Conservation (phyloP, 2,888 invertebrate species). For the Graphium colonna region DNA sequence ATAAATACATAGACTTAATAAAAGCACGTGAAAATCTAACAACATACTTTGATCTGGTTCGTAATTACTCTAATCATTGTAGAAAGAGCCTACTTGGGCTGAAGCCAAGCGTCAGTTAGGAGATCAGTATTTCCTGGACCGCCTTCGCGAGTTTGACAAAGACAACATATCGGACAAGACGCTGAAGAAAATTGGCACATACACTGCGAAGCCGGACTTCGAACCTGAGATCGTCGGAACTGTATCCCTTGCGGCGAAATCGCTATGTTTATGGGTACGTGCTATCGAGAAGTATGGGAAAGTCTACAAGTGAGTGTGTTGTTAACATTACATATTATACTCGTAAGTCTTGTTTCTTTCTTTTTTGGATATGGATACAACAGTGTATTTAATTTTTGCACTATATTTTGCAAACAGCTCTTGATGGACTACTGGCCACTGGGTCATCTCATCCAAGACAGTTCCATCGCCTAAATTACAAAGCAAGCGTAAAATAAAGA, state of each 20-base stretch:
- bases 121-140: slow-evolving; percentile 87
- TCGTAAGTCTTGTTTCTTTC: not conserved
- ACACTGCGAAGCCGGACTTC: slow-evolving; percentile 90
- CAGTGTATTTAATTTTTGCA: too few relatives aligned
- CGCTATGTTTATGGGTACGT: slow-evolving; percentile 93
- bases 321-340: not conserved
- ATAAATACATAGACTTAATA: too few relatives aligned
- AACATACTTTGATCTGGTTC: too few relatives aligned
- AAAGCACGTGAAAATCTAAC: not conserved
- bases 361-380: too few relatives aligned
- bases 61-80: not conserved
- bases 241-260: slow-evolving; percentile 92
- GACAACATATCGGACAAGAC: slow-evolving; percentile 92
- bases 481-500: too few relatives aligned
- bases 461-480: too few relatives aligned
- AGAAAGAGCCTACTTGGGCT: slow-evolving; percentile 91
- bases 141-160: slow-evolving; percentile 91
- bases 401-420: too few relatives aligned
- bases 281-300: slow-evolving; percentile 95
- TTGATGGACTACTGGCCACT: too few relatives aligned
- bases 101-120: slow-evolving; percentile 93
- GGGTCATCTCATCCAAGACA: too few relatives aligned
- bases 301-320: slow-evolving; percentile 85
- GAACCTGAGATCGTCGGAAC: slow-evolving; percentile 92
- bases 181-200: slow-evolving; percentile 88